Conservation (phyloP, 2,113 vertebrate genomes). For the Carettochelys insculpta region DNA sequence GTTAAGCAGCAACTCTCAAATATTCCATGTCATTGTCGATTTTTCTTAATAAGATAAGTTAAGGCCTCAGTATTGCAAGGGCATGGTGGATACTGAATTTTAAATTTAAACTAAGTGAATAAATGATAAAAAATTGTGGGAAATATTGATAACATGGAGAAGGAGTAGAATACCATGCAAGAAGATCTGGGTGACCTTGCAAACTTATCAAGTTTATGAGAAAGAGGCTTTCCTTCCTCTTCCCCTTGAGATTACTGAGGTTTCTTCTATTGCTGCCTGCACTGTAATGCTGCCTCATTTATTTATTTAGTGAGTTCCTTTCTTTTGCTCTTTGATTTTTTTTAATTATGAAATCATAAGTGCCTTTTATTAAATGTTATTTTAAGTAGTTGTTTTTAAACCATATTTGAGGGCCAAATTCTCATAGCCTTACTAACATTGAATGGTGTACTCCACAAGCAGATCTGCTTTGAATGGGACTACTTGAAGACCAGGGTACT, state of each 20-base stretch:
- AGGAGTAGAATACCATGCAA: too few relatives aligned
- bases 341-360: background rate
- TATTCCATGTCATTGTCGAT: background rate
- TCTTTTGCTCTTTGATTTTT: background rate
- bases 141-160: too few relatives aligned
- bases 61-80: background rate
- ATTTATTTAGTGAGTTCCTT: background rate
- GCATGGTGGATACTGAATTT: background rate
- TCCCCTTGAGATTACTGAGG: background rate
- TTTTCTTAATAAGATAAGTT: background rate
- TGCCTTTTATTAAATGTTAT: background rate
- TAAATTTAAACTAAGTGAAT: too few relatives aligned
- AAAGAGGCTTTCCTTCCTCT: background rate
- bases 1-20: background rate
- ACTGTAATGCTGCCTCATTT: background rate
- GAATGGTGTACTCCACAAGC: background rate
- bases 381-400: background rate
- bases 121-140: too few relatives aligned
- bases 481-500: background rate
- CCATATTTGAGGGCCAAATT: background rate
- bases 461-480: slow-evolving; percentile 1
- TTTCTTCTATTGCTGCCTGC: background rate
- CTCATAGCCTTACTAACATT: slow-evolving; percentile 5
- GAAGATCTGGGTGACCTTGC: too few relatives aligned
- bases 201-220: background rate